phyloP scores from a whole-genome alignment of 2,888 invertebrate species.

The Neuroscelio doddi region DNA sequence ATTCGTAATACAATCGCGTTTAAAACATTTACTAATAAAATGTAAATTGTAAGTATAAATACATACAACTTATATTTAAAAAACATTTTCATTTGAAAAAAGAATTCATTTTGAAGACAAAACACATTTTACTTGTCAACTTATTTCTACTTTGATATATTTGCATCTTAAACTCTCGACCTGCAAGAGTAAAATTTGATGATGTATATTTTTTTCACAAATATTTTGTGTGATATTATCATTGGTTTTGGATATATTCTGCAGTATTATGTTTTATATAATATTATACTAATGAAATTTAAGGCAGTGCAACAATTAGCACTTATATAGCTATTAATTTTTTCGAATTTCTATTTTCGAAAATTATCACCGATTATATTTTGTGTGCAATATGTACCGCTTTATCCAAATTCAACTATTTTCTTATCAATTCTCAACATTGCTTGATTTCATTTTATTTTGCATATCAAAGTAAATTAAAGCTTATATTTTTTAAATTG shows the following conservation, averaged over 20 bases:
- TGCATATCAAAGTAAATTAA: too few relatives aligned
- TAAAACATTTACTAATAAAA: neutral
- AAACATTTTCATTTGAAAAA: constrained; percentile 33
- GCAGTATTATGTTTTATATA: constrained; percentile 17
- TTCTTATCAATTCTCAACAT: too few relatives aligned
- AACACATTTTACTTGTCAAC: constrained; percentile 8
- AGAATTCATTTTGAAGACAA: neutral
- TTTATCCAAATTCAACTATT: too few relatives aligned
- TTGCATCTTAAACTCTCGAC: constrained; percentile 55
- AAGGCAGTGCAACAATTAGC: constrained; percentile 66
- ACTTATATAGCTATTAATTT: constrained; percentile 35
- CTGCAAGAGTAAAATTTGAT: constrained; percentile 57
- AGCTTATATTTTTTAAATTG: too few relatives aligned
- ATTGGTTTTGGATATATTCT: constrained; percentile 28
- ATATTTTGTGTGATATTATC: neutral
- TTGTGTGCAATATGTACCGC: too few relatives aligned
- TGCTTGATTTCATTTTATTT: too few relatives aligned
- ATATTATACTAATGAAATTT: constrained; percentile 43
- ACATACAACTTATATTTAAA: constrained; percentile 8
- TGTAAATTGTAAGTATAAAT: constrained; percentile 16
- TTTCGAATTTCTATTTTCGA: constrained; percentile 13
- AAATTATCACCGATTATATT: constrained; percentile 13
- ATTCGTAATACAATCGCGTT: neutral
- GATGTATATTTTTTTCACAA: constrained; percentile 16
- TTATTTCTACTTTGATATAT: constrained; percentile 11